Percentiles rank a stretch among this genome's conserved stretches.
These are phyloP conservation scores for Hippopotamus amphibius DNA, from an alignment of 2,113 vertebrate species.

Conservation along the genomic window DNA sequence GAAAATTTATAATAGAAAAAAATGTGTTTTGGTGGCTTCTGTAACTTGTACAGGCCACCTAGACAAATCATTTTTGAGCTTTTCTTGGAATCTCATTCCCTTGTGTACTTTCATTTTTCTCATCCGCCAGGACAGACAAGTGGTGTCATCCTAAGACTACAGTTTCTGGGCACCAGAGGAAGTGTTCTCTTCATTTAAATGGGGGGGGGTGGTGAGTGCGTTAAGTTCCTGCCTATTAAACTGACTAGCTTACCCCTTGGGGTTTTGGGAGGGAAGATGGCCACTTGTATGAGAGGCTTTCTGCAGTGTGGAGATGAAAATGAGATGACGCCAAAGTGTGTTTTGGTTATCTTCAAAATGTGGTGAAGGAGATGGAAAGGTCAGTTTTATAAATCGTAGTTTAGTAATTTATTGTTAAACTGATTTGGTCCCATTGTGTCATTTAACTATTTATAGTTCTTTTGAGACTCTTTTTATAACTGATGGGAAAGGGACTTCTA, in stretches of 20 bases:
- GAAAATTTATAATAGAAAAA: neutral
- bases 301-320: constrained; percentile 34
- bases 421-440: neutral
- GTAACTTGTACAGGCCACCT: neutral
- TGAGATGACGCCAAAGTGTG: neutral
- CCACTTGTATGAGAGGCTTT: neutral
- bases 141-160: neutral
- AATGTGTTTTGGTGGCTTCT: neutral
- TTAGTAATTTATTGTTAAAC: constrained; percentile 55
- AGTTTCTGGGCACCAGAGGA: neutral
- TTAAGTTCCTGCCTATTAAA: neutral
- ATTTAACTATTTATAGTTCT: constrained; percentile 1
- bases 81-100: neutral
- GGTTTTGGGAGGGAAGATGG: neutral
- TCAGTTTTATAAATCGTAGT: constrained; percentile 41
- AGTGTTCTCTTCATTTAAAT: constrained; percentile 29
- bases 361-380: constrained; percentile 7
- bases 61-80: constrained; percentile 8
- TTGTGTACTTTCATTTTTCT: neutral
- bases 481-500: constrained; percentile 41
- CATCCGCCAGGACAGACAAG: neutral
- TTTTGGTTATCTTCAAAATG: constrained; percentile 52
- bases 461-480: constrained; percentile 23
- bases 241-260: neutral
- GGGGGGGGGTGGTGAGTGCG: neutral